Conservation (phyloP, 2,797 vertebrate species). For the Alca torda region DNA sequence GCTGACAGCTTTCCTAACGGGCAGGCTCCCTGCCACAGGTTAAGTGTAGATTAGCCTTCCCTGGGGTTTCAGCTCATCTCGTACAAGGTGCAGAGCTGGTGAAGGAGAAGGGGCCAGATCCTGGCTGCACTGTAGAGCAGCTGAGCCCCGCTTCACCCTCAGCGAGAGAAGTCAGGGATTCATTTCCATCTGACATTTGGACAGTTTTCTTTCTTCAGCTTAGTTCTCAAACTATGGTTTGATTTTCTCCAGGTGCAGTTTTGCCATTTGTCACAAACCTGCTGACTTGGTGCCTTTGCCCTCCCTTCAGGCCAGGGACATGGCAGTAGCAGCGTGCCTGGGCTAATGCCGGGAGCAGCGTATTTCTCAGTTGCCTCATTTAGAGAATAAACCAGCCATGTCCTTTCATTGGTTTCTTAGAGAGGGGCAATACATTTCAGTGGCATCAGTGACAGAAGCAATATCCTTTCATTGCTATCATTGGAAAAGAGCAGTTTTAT, state of each 20-base stretch:
- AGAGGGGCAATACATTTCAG: constrained; percentile 46
- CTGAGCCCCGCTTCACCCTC: background rate
- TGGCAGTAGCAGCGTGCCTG: background rate
- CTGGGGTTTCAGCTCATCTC: background rate
- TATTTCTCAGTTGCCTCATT: constrained; percentile 34
- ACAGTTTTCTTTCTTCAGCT: background rate
- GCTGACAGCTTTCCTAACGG: constrained; percentile 33
- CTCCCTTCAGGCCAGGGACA: background rate
- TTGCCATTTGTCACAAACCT: background rate
- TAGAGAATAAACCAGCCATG: constrained; percentile 53
- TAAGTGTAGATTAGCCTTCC: constrained; percentile 15
- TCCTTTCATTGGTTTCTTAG: constrained; percentile 27
- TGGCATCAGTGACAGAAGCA: constrained; percentile 60
- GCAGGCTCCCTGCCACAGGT: constrained; percentile 43
- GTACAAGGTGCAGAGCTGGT: background rate
- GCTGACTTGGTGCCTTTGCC: background rate
- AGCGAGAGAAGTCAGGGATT: background rate
- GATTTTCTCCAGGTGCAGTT: background rate
- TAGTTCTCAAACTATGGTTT: background rate
- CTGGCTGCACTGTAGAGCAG: background rate
- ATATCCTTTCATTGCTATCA: constrained; percentile 60
- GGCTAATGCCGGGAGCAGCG: background rate
- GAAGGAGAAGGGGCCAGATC: background rate
- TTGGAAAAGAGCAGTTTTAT: constrained; percentile 28
- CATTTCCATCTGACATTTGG: background rate